Percentiles rank a stretch among this genome's conserved stretches.
Conservation (phyloP, 2,113 vertebrate genomes). For the Hippocampus zosterae region DNA sequence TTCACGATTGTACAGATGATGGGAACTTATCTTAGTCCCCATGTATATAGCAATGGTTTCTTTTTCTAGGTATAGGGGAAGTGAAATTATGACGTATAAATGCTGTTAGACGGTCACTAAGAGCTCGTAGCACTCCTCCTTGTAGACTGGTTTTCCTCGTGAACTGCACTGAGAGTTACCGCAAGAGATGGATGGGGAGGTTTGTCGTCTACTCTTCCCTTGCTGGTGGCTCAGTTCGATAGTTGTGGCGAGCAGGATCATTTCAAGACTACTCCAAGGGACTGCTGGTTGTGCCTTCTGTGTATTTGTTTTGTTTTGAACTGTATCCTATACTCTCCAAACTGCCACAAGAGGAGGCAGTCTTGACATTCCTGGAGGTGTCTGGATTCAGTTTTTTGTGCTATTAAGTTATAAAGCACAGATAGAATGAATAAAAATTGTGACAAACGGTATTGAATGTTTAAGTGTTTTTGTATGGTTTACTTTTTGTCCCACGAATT, state of each 20-base stretch:
- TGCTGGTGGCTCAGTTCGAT: conserved; percentile 35
- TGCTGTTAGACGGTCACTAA: conserved; percentile 32
- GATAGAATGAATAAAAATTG: conserved; percentile 67
- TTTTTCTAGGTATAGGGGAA: conserved; percentile 52
- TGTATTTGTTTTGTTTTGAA: conserved; percentile 15
- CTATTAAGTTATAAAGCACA: conserved; percentile 73
- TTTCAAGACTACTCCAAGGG: conserved; percentile 36
- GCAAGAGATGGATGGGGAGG: conserved; percentile 29
- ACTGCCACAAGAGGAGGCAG: conserved; percentile 54
- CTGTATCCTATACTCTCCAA: conserved; percentile 48
- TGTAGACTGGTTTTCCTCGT: conserved; percentile 20
- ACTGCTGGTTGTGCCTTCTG: conserved; percentile 68
- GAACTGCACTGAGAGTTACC: conserved; percentile 37
- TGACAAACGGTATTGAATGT: conserved; percentile 39
- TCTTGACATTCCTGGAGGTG: conserved; percentile 67
- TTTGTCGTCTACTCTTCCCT: conserved; percentile 12
- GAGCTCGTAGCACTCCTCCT: conserved; percentile 50
- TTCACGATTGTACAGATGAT: conserved; percentile 73
- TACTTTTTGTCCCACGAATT: not conserved
- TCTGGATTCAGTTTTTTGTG: conserved; percentile 69
- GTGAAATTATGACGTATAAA: conserved; percentile 33
- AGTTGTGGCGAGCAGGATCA: conserved; percentile 31
- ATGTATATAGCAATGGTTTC: conserved; percentile 69
- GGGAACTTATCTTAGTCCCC: conserved; percentile 62
- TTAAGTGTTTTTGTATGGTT: conserved; percentile 10